Conservation (phyloP, 2,797 vertebrate species). For the Tachyglossus aculeatus region DNA sequence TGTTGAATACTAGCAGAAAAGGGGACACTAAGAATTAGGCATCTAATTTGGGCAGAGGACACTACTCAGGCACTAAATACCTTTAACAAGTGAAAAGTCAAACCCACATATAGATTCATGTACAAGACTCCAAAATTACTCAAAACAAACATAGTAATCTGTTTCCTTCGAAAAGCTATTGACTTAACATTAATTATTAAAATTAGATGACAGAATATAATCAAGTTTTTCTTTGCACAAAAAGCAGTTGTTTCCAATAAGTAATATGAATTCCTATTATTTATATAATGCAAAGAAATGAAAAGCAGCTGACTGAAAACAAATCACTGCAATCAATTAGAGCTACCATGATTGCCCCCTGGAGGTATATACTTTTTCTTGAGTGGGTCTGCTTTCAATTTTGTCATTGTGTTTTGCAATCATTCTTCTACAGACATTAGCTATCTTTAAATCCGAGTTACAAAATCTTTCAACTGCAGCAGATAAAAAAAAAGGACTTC, state of each 20-base stretch:
- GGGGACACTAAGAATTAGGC: too few species aligned
- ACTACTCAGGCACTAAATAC: too few species aligned
- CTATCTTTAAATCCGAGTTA: neutral
- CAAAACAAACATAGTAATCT: too few species aligned
- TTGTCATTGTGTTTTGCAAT: neutral
- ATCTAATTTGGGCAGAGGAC: too few species aligned
- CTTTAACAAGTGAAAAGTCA: too few species aligned
- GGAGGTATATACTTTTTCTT: neutral
- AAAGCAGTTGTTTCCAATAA: neutral
- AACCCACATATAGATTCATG: too few species aligned
- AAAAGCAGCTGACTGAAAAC: neutral
- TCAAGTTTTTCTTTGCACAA: neutral
- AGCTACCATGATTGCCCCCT: neutral
- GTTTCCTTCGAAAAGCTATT: neutral
- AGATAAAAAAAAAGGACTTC: neutral
- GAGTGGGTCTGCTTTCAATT: neutral
- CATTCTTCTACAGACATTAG: neutral
- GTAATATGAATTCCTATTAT: constrained; percentile 2
- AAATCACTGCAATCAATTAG: neutral
- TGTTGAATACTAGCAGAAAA: too few species aligned
- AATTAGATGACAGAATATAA: neutral
- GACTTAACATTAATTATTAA: neutral
- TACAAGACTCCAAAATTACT: too few species aligned
- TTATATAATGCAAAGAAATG: constrained; percentile 13
- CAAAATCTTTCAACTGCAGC: constrained; percentile 20